These are phyloP conservation scores for Argyresthia albistria DNA, from an alignment of 2,888 invertebrate species.

Conservation along the genomic window DNA sequence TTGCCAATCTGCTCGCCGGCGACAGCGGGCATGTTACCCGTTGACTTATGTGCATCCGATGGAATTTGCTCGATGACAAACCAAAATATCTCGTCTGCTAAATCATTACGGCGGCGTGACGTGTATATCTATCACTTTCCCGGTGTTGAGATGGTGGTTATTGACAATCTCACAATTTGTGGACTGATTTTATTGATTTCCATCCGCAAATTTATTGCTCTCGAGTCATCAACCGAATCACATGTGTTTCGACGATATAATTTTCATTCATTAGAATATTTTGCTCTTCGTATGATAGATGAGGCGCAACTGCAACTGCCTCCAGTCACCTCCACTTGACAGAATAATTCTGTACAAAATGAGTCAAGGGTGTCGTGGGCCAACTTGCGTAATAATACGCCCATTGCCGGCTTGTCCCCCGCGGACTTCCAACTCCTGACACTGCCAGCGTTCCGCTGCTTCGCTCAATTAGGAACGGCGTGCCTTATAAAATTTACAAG, in stretches of 20 bases:
- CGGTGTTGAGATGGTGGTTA: too few species aligned
- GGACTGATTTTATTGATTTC: too few species aligned
- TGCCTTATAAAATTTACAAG: constrained; percentile 15
- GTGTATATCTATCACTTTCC: neutral
- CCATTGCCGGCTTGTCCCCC: constrained; percentile 46
- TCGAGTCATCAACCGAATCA: too few species aligned
- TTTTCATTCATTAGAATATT: too few species aligned
- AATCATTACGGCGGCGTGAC: neutral
- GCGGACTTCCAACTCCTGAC: constrained; percentile 18
- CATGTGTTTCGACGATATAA: too few species aligned
- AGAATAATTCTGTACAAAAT: constrained; percentile 47
- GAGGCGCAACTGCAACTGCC: constrained; percentile 33
- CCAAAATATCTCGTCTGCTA: constrained; percentile 1
- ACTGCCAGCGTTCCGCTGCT: constrained; percentile 4
- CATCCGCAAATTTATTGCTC: too few species aligned
- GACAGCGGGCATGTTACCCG: constrained; percentile 17
- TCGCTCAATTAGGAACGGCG: neutral
- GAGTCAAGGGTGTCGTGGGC: constrained; percentile 36
- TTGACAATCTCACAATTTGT: too few species aligned
- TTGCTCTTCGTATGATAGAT: constrained; percentile 23
- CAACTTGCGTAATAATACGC: constrained; percentile 50
- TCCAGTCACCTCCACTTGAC: constrained; percentile 34
- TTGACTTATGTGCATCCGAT: constrained; percentile 19
- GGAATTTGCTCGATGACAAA: constrained; percentile 8
- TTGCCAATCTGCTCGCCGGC: constrained; percentile 28